Evolutionary conservation across 2,888 invertebrate genomes (phyloP), one percentile per base, ranked within the genome.

Genomic region (Chrysopilus asiliformis): DNA sequence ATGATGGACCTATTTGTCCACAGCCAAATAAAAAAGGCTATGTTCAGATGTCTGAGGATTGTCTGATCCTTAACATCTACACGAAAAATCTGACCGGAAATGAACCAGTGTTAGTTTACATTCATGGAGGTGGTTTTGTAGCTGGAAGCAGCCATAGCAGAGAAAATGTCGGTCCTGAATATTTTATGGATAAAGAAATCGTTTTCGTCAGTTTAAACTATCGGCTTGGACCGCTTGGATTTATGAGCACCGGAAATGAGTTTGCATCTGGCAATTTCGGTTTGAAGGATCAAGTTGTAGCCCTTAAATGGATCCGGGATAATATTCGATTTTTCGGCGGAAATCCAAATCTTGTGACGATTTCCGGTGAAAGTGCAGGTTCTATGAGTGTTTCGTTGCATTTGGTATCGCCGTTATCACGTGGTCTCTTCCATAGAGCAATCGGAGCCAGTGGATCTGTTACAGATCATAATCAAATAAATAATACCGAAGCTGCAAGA

Each of bases 261-360:
- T 58, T 67, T 24, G 72, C 73, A 0, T 72, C 75, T 0, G 79
- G 79, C 4, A 80, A 80, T 53, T 68, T 68, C 40, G 79, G 74
- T 1, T 59, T 74, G 40, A 72, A 77, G 48, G 79, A 80, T 52
- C 79, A 80, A 57, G 72, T 78, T 1, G 56, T 64, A 16, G 76
- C 70, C 0, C 52, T 79, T 25, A 64, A 69, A 45, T 79, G 79
- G 78, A 64, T 79, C 1, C 66, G 68, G 42, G 53, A 67, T 9
- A 74, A 79, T 50, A 76, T 79, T 31, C 61, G 54, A 0, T 50
- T 66, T 0, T 80, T 79, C 49, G 78, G 79, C 1, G 80, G 79
- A 2, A 68, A 79, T 55, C 70, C 75, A 0, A 53, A 67, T 25
- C 52, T 53, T 2, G 74, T 80, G 1, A 79, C 79, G 1, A 57